Conservation (phyloP, 2,888 invertebrate genomes). For the Ethmia dodecea region DNA sequence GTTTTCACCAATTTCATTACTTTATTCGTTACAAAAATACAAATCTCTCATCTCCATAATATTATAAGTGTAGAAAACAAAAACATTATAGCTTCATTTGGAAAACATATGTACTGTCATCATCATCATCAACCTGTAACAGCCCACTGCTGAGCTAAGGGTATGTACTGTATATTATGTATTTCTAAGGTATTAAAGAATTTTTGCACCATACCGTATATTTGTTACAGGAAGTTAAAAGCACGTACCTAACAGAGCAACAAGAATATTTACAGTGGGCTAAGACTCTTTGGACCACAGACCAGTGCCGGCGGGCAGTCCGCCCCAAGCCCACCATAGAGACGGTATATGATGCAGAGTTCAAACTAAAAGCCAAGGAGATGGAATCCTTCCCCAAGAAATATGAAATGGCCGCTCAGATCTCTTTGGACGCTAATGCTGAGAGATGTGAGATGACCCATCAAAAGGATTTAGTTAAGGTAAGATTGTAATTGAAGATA, state of each 20-base stretch:
- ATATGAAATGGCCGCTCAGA: constrained; percentile 50
- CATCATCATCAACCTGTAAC: too few species aligned
- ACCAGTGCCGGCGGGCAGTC: constrained; percentile 46
- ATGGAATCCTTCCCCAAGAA: constrained; percentile 39
- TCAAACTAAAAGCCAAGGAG: constrained; percentile 34
- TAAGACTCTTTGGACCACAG: constrained; percentile 40
- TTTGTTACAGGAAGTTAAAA: constrained; percentile 43
- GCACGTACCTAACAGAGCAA: constrained; percentile 47
- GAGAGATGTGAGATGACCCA: constrained; percentile 29
- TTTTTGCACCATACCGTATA: too few species aligned
- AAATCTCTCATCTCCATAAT: too few species aligned
- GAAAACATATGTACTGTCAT: too few species aligned
- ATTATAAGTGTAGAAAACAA: too few species aligned
- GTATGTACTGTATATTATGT: too few species aligned
- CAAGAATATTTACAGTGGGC: constrained; percentile 58
- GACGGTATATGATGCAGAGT: constrained; percentile 49
- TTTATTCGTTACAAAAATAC: too few species aligned
- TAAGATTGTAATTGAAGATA: constrained; percentile 20
- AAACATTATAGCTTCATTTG: too few species aligned
- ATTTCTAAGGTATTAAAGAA: too few species aligned
- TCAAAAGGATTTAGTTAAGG: constrained; percentile 40
- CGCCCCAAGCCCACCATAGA: constrained; percentile 50
- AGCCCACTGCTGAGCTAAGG: too few species aligned
- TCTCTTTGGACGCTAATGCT: constrained; percentile 33
- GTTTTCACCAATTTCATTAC: too few species aligned